These are phyloP conservation scores for Corynorhinus townsendii DNA, from an alignment of 2,113 vertebrate genomes.

Conservation along the genomic window DNA sequence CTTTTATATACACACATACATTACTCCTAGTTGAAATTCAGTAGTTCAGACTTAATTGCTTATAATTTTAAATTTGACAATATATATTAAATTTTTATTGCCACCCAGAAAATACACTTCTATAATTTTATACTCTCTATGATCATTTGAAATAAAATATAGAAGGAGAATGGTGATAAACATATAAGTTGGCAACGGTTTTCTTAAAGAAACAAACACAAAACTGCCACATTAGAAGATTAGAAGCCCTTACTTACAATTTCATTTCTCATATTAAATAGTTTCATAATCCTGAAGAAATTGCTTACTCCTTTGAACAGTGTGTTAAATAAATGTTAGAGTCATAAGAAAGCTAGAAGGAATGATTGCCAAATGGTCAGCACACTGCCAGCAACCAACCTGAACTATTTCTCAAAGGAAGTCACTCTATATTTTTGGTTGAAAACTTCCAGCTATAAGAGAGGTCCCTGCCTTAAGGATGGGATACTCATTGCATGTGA, in stretches of 20 bases:
- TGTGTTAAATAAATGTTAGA: background rate
- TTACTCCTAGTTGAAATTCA: background rate
- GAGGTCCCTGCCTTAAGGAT: background rate
- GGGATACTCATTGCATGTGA: background rate
- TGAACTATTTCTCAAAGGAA: background rate
- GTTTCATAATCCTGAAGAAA: background rate
- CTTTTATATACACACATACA: background rate
- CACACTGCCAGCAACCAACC: background rate
- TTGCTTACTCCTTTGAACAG: background rate
- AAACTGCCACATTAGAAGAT: background rate
- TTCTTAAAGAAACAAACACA: background rate
- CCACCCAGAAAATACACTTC: background rate
- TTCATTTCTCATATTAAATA: background rate
- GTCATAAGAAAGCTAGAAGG: background rate
- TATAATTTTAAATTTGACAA: background rate
- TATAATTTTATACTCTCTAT: background rate
- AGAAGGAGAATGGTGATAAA: background rate
- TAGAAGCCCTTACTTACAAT: background rate
- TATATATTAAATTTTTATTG: background rate
- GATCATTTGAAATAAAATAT: background rate
- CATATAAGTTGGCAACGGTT: background rate
- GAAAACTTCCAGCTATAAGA: background rate
- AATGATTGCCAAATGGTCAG: background rate
- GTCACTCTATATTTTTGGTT: background rate
- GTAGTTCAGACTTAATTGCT: background rate